Evolutionary conservation across 2,888 invertebrate genomes (phyloP).

Genomic region (Oscheius sp.): DNA sequence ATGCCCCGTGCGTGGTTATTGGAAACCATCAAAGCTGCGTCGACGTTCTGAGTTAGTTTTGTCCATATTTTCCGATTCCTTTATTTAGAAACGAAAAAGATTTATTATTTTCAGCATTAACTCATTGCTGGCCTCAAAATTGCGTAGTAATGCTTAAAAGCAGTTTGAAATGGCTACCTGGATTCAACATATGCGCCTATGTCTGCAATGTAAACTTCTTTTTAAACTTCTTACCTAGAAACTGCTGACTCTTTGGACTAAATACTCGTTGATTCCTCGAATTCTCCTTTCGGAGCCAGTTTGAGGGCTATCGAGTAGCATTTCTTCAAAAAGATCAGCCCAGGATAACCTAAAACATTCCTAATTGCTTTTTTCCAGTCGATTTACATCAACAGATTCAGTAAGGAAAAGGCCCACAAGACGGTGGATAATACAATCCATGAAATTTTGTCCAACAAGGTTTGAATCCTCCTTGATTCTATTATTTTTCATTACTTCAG

Average conservation of each 20-base stretch:
- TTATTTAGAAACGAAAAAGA: too few relatives aligned
- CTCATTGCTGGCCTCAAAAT: constrained; percentile 62
- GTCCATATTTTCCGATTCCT: neutral
- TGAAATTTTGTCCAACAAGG: constrained; percentile 51
- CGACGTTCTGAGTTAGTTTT: constrained; percentile 60
- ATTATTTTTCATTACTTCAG: constrained; percentile 64
- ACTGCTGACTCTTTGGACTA: too few relatives aligned
- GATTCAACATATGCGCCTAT: constrained; percentile 65
- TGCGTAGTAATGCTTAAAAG: constrained; percentile 67
- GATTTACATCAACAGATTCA: constrained; percentile 57
- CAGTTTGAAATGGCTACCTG: constrained; percentile 65
- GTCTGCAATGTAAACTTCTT: constrained; percentile 40
- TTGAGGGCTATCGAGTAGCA: too few relatives aligned
- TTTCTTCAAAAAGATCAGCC: too few relatives aligned
- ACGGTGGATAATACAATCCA: constrained; percentile 53
- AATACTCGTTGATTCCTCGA: too few relatives aligned
- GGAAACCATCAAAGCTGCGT: constrained; percentile 68
- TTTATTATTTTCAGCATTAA: constrained; percentile 51
- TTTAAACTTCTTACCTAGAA: neutral
- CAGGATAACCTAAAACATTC: too few relatives aligned
- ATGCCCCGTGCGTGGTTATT: constrained; percentile 61
- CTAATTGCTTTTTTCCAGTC: constrained; percentile 21
- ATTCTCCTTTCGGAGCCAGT: too few relatives aligned
- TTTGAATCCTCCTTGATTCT: constrained; percentile 5
- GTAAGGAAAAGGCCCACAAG: constrained; percentile 54